Evolutionary conservation across 2,797 vertebrate species (phyloP).

Genomic region (Petrocephalus sullivani): DNA sequence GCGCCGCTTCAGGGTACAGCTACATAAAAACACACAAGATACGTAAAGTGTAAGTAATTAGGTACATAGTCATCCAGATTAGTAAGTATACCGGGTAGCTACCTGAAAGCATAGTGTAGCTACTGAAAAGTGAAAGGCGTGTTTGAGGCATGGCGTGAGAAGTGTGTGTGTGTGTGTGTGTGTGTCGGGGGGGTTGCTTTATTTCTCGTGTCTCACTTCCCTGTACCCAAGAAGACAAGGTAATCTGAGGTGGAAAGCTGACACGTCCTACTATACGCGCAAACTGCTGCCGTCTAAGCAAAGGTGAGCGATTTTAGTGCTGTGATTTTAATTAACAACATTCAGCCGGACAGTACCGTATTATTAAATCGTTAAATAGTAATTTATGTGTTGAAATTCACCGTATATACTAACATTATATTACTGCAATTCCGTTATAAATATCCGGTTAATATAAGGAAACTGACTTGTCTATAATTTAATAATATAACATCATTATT

Average conservation of each 20-base stretch:
- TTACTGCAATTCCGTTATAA: not conserved
- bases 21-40: not conserved
- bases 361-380: not conserved
- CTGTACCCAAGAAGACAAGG: not conserved
- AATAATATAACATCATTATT: not conserved
- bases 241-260: not conserved
- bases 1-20: not conserved
- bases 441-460: not conserved
- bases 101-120: not conserved
- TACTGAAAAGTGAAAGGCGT: not conserved
- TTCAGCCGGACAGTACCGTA: not conserved
- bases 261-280: not conserved
- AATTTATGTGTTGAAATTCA: not conserved
- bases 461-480: not conserved
- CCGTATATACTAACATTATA: not conserved
- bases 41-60: not conserved
- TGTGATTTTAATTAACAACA: not conserved
- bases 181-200: not conserved
- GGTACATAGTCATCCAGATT: not conserved
- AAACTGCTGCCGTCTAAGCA: not conserved
- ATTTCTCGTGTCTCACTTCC: conserved; percentile 9
- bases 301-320: not conserved
- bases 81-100: not conserved
- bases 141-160: not conserved
- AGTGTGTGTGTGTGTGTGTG: not conserved